These are phyloP conservation scores for Gadopsis bispinosus DNA, from an alignment of 2,797 vertebrate species.

Conservation along the genomic window DNA sequence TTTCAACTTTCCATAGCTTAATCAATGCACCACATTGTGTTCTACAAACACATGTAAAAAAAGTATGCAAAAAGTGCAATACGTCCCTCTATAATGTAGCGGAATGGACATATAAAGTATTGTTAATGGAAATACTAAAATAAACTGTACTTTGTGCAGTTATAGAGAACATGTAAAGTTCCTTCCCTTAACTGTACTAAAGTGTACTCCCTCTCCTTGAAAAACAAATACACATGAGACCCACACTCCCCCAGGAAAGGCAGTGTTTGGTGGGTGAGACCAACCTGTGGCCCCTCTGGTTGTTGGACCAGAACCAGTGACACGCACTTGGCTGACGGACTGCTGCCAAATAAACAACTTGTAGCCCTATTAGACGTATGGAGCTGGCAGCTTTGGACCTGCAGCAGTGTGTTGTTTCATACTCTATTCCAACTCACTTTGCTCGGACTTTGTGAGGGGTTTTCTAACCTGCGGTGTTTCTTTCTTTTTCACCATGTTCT, in stretches of 20 bases:
- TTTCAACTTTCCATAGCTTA: background rate
- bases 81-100: background rate
- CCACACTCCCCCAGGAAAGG: background rate
- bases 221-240: background rate
- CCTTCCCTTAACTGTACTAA: background rate
- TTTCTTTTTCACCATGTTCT: slow-evolving; percentile 29
- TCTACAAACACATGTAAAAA: background rate
- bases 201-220: background rate
- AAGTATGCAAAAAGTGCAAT: background rate
- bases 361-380: background rate
- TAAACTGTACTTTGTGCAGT: background rate
- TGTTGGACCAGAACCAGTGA: background rate
- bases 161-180: background rate
- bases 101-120: background rate
- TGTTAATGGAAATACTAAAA: background rate
- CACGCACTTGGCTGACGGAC: background rate
- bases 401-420: slow-evolving; percentile 19
- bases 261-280: background rate
- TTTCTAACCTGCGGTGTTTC: slow-evolving; percentile 21
- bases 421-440: slow-evolving; percentile 15
- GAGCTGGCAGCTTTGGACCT: slow-evolving; percentile 4
- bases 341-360: slow-evolving; percentile 10
- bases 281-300: background rate
- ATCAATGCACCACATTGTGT: background rate
- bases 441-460: background rate